Base-by-base conservation (phyloP, 2,113 vertebrate genomes). In the Suncus etruscus region DNA sequence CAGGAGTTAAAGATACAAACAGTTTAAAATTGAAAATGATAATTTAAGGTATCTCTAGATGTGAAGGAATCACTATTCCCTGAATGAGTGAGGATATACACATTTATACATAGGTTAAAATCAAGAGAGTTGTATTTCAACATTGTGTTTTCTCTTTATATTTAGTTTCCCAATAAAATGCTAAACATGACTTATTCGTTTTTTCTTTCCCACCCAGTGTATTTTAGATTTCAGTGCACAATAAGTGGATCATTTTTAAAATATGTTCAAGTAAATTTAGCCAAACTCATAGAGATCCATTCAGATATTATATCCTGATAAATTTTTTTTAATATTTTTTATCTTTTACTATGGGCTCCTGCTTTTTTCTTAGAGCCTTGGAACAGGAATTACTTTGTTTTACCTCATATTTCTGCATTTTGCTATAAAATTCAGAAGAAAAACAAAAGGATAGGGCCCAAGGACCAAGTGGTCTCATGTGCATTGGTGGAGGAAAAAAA, bases 231-330 rank as follows among this genome's bases (percentile, higher is more conserved):
- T 86, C n/a, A 81, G 73, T 7, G 58, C 1, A 7, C 51, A 48
- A 65, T 68, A 87, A 73, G 2, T n/a, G 3, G 61, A 15, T 27
- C 73, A 80, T 84, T 79, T 88, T 48, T 25, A 89, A 54, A 83
- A 83, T 8, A 80, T 27, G 81, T 54, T 54, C 32, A 58, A 15
- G 4, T 50, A 65, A 93, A 91, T 58, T 86, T 68, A 88, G 48
- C 73, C 58, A 87, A 50, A 73, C 0, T 80, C 8, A 51, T 39
- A 10, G 39, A 68, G n/a, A 76, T 25, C 68, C 10, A 63, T 77
- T 86, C 51, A 89, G 22, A n/a, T 65, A 5, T 39, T 39, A 39
- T 39, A 39, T 39, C 39, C 39, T 39, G 39, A 39, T 39, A 5
- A 39, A 39, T 39, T 39, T 39, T 39, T 39, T 39, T 39, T 39